Evolutionary conservation across 2,113 vertebrate genomes (phyloP).

Genomic region (Andinoacara biseriatus): DNA sequence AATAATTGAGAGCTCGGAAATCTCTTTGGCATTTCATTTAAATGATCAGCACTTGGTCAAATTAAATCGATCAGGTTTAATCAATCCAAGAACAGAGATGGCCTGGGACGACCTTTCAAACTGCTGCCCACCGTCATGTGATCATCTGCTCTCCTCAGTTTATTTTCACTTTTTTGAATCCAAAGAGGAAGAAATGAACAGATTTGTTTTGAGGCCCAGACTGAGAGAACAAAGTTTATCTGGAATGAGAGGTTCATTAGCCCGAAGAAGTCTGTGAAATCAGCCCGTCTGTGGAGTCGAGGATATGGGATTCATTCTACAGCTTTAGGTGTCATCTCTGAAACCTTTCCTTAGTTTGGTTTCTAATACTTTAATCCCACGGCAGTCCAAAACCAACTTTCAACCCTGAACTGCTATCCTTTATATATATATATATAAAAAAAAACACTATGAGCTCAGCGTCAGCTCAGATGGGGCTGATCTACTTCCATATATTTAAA

Average conservation of each 20-base stretch:
- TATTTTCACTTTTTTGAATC: not conserved
- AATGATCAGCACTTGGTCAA: not conserved
- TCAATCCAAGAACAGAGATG: not conserved
- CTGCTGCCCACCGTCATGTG: too few relatives aligned
- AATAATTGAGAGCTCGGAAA: not conserved
- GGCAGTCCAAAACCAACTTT: accelerated
- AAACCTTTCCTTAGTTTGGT: not conserved
- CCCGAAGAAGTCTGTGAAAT: not conserved
- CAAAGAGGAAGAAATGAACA: not conserved
- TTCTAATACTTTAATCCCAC: too few relatives aligned
- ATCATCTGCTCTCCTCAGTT: not conserved
- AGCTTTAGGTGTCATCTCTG: not conserved
- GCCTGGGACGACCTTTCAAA: not conserved
- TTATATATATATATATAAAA: too few relatives aligned
- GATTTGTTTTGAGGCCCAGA: not conserved
- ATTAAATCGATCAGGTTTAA: not conserved
- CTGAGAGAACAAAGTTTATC: not conserved
- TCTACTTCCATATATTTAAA: slow-evolving; percentile 20
- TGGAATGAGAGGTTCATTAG: not conserved
- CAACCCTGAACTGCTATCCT: not conserved
- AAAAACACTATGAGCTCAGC: not conserved
- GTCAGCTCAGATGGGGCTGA: not conserved
- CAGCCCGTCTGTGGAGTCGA: accelerated
- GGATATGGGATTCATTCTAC: not conserved
- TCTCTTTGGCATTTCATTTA: not conserved